Evolutionary conservation across 2,888 invertebrate species (phyloP), one percentile per base, ranked within the genome.

Genomic region (Nephrotoma flavescens): DNA sequence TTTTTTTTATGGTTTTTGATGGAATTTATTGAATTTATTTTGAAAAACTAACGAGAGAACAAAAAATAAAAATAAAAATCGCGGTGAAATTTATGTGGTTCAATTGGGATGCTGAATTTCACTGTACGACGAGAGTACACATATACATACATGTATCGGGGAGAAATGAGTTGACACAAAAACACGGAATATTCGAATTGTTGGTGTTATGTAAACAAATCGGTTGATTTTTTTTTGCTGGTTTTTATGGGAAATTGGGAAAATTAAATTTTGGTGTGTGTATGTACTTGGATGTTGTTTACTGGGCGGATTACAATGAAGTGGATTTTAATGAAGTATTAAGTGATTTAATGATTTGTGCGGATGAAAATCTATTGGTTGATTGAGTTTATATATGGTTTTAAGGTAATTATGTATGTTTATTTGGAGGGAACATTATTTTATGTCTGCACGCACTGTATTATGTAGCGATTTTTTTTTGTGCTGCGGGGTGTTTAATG

Each of bases 11-110:
- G 84, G 84, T 84, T 42, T 84, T 84, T 84, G 84, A 84, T 84
- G 84, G 84, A 84, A 84, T 84, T 84, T 84, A 84, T 84, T 84
- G 84, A 84, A 84, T 84, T 84, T 84, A 84, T 84, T 84, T 84
- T 42, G 84, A 41, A 42, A 42, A 42, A 84, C 42, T 84, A 42
- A 42, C 41, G 41, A 84, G 84, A 71, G 15, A n/a, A 52, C 4
- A 52, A 52, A 52, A 44, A 9, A 5, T 2, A 44, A 52, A 52
- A n/a, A 52, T 15, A 52, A 52, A 71, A 71, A 71, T 71, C 71
- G 71, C 71, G 71, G 71, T 71, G 71, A 71, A 71, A 71, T 71
- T 71, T 71, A 71, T 71, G 71, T 71, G 71, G 71, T 71, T 71
- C 71, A 71, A 71, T 71, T 71, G 71, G 71, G 71, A 71, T 71